Conservation (phyloP, 2,113 vertebrate genomes). For the Ranitomeya variabilis region DNA sequence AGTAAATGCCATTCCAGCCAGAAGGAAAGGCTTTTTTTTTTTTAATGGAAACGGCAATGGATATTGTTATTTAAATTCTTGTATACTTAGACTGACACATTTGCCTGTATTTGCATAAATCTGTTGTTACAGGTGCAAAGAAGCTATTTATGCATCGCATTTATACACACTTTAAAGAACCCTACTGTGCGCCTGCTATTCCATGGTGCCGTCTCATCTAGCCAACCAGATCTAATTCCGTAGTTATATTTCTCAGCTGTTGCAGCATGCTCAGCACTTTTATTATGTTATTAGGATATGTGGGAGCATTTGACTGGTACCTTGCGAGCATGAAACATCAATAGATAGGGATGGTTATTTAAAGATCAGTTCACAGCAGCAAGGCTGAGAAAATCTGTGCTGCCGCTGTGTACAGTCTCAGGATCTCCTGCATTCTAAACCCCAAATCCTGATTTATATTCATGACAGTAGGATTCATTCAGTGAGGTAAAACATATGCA, state of each 20-base stretch:
- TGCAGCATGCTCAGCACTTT: constrained; percentile 52
- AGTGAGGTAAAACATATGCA: constrained; percentile 8
- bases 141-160: constrained; percentile 51
- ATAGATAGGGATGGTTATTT: constrained; percentile 52
- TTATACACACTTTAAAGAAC: constrained; percentile 38
- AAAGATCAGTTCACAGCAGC: constrained; percentile 44
- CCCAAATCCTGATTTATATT: constrained; percentile 38
- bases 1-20: constrained; percentile 34
- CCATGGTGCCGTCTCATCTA: constrained; percentile 44
- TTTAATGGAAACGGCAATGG: constrained; percentile 10
- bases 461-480: constrained; percentile 29
- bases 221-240: constrained; percentile 50
- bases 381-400: constrained; percentile 2
- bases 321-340: constrained; percentile 52
- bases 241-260: constrained; percentile 32
- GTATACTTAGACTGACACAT: constrained; percentile 5
- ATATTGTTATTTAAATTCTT: constrained; percentile 42
- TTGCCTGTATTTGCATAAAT: constrained; percentile 30
- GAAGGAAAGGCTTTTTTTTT: constrained; percentile 9
- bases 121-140: constrained; percentile 23
- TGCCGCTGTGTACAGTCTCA: not conserved
- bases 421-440: constrained; percentile 20
- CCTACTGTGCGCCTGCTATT: constrained; percentile 36
- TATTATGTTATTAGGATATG: constrained; percentile 54
- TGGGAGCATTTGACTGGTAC: constrained; percentile 37